Conservation (phyloP, 2,797 vertebrate genomes). For the Anabacerthia variegaticeps region DNA sequence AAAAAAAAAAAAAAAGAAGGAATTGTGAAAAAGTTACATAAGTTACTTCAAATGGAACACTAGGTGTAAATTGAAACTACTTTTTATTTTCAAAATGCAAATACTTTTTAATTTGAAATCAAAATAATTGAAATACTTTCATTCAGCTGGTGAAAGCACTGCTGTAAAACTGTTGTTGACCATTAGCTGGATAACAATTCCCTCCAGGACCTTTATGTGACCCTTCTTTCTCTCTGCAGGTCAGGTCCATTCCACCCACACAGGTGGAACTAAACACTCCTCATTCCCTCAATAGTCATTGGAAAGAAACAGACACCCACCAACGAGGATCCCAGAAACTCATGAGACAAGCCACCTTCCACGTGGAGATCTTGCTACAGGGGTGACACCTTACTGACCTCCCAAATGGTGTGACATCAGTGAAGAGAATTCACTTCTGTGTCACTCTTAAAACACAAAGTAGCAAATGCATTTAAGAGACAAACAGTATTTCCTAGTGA, state of each 20-base stretch:
- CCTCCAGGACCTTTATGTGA: not conserved
- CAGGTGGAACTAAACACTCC: not conserved
- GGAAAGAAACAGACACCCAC: not conserved
- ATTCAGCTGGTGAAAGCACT: not conserved
- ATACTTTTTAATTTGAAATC: not conserved
- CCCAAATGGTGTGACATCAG: not conserved
- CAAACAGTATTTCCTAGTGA: not conserved
- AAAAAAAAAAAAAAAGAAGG: not conserved
- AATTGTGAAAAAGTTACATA: not conserved
- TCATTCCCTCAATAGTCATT: rapidly evolving
- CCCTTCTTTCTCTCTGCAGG: not conserved
- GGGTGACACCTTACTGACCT: not conserved
- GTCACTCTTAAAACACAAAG: not conserved
- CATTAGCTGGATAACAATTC: not conserved
- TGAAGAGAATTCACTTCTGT: not conserved
- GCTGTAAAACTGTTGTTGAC: not conserved
- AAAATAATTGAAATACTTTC: not conserved
- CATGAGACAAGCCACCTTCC: not conserved
- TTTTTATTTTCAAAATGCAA: not conserved
- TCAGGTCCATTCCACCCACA: rapidly evolving
- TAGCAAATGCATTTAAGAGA: not conserved
- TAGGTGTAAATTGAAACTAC: not conserved
- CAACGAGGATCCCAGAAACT: not conserved
- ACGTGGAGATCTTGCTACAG: not conserved
- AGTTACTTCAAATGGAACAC: not conserved